phyloP scores from a whole-genome alignment of 2,888 invertebrate species.

The Chrysolina haemoptera region DNA sequence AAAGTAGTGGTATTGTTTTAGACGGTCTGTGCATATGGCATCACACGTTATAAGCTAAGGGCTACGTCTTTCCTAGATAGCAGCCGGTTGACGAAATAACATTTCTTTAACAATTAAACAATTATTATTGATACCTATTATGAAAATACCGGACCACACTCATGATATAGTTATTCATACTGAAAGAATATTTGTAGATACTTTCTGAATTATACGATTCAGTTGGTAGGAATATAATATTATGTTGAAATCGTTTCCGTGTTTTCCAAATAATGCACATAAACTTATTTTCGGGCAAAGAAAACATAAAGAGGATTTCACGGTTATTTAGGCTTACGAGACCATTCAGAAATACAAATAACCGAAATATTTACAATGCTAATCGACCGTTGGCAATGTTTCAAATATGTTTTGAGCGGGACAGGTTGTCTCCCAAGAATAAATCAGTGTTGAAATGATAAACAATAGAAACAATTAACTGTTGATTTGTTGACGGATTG shows the following conservation, averaged over 20 bases:
- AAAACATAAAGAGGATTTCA: constrained; percentile 23
- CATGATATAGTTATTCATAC: neutral
- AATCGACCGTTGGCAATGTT: constrained; percentile 29
- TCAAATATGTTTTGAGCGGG: constrained; percentile 32
- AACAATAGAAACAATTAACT: constrained; percentile 37
- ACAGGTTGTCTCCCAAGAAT: constrained; percentile 20
- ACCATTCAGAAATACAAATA: constrained; percentile 19
- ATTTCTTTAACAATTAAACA: too few relatives aligned
- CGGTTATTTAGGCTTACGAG: constrained; percentile 16
- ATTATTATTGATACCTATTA: too few relatives aligned
- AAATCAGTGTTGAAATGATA: constrained; percentile 29
- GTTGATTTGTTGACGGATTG: constrained; percentile 34
- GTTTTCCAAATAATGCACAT: constrained; percentile 9
- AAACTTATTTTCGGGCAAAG: constrained; percentile 10
- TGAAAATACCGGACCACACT: too few relatives aligned
- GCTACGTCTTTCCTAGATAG: too few relatives aligned
- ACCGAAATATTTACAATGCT: constrained; percentile 24
- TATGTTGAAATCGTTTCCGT: constrained; percentile 15
- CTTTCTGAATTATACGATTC: constrained; percentile 5
- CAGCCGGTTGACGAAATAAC: too few relatives aligned
- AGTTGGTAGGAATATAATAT: neutral
- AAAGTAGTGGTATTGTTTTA: too few relatives aligned
- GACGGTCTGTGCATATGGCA: too few relatives aligned
- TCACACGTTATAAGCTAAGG: too few relatives aligned
- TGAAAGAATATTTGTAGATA: neutral